phyloP scores from a whole-genome alignment of 1,140 invertebrate species.

The Brachionus asplanchnoidis region DNA sequence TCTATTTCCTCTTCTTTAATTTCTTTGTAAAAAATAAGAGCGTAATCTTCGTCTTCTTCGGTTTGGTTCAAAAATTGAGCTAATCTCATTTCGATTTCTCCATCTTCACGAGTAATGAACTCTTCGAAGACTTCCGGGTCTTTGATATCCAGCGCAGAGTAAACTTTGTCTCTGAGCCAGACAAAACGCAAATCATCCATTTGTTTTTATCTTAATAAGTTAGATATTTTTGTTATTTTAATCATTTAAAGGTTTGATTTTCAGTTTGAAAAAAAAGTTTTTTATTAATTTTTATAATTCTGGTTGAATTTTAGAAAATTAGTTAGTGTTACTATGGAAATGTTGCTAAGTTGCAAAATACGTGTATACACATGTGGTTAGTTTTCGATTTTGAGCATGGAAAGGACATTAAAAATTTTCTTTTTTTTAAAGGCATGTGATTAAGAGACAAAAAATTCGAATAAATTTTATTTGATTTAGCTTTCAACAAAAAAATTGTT shows the following conservation, averaged over 20 bases:
- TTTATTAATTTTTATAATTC: not conserved
- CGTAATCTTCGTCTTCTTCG: constrained; percentile 53
- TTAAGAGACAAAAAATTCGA: not conserved
- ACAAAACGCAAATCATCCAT: constrained; percentile 58
- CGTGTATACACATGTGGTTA: not conserved
- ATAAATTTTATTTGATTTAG: too few relatives aligned
- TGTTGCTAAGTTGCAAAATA: constrained; percentile 18
- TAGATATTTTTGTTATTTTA: not conserved
- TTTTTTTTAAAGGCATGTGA: not conserved
- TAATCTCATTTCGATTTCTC: constrained; percentile 51
- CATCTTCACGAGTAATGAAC: constrained; percentile 54
- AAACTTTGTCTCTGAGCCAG: constrained; percentile 54
- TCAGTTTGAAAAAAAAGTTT: not conserved
- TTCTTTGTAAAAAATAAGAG: constrained; percentile 55
- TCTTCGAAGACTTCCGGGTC: constrained; percentile 55
- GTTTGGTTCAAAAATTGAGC: constrained; percentile 56
- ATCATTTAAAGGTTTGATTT: not conserved
- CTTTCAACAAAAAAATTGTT: too few relatives aligned
- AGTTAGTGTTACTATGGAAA: not conserved
- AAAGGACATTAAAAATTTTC: not conserved
- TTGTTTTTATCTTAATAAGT: not conserved
- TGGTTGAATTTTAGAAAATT: not conserved
- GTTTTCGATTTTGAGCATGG: not conserved
- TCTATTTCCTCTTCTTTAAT: constrained; percentile 55
- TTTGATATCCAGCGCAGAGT: constrained; percentile 50